phyloP scores from a whole-genome alignment of 2,888 invertebrate genomes.

The Eretmocerus hayati region DNA sequence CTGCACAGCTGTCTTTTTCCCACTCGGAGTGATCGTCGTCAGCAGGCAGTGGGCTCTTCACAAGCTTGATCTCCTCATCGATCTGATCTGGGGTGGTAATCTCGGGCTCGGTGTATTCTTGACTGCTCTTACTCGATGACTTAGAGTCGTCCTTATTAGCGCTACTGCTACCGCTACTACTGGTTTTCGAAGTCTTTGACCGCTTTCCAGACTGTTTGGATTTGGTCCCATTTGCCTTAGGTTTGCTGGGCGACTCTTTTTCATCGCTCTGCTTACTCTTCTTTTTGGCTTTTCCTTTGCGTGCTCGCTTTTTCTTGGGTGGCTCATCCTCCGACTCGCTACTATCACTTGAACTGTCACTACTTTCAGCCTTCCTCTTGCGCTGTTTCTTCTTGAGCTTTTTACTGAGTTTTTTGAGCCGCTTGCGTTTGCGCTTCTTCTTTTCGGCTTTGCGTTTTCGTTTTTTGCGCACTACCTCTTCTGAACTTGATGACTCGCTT shows the following conservation, averaged over 20 bases:
- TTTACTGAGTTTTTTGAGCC: slow-evolving; percentile 26
- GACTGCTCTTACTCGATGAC: slow-evolving; percentile 7
- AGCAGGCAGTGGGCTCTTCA: slow-evolving; percentile 1
- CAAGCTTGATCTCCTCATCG: too few species aligned
- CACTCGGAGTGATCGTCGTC: slow-evolving; percentile 24
- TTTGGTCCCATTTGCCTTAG: slow-evolving; percentile 21
- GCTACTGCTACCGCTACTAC: too few species aligned
- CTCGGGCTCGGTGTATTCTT: slow-evolving; percentile 5
- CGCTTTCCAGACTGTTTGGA: slow-evolving; percentile 7
- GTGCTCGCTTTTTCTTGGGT: slow-evolving; percentile 15
- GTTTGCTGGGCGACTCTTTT: slow-evolving; percentile 15
- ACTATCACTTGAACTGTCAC: slow-evolving; percentile 37
- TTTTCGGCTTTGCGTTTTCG: slow-evolving; percentile 26
- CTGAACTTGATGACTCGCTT: slow-evolving; percentile 31
- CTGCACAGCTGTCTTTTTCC: slow-evolving; percentile 23
- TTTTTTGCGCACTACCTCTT: slow-evolving; percentile 30
- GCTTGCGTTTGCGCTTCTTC: slow-evolving; percentile 34
- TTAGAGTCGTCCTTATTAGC: slow-evolving; percentile 16
- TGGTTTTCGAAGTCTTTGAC: slow-evolving; percentile 16
- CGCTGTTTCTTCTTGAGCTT: slow-evolving; percentile 33
- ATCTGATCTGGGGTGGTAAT: background rate
- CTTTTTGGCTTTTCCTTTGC: slow-evolving; percentile 17
- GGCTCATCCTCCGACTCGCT: slow-evolving; percentile 27
- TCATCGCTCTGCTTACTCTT: slow-evolving; percentile 22
- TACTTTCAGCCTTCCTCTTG: slow-evolving; percentile 27